phyloP scores from a whole-genome alignment of 2,888 invertebrate species.

The Drosophila pseudotalamancana region DNA sequence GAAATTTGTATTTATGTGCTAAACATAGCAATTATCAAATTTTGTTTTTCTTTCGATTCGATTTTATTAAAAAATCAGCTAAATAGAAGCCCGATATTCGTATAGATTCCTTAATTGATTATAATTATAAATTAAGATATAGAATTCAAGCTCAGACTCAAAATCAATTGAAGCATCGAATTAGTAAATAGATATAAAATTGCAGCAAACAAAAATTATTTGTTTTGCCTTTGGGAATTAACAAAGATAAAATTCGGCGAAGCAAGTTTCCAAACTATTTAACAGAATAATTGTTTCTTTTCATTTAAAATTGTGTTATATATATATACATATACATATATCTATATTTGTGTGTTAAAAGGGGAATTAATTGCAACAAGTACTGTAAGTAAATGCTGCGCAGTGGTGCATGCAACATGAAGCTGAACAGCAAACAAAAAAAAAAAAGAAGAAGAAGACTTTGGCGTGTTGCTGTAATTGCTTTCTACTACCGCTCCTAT shows the following conservation, averaged over 20 bases:
- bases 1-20: too few species aligned
- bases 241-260: background rate
- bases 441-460: too few species aligned
- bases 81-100: too few species aligned
- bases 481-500: conserved; percentile 6
- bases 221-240: background rate
- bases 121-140: too few species aligned
- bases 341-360: background rate
- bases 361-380: conserved; percentile 47
- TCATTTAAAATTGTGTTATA: background rate
- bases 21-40: too few species aligned
- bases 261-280: conserved; percentile 17
- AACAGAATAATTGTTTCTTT: conserved; percentile 25
- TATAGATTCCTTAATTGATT: too few species aligned
- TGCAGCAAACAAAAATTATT: background rate
- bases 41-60: too few species aligned
- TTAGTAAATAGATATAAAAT: background rate
- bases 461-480: conserved; percentile 34
- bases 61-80: too few species aligned
- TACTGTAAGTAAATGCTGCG: conserved; percentile 26
- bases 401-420: conserved; percentile 65
- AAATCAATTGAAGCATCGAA: too few species aligned
- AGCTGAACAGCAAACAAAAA: conserved; percentile 10
- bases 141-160: too few species aligned
- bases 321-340: too few species aligned